These are phyloP conservation scores for Conus canariensis DNA, from an alignment of 2,888 invertebrate species.

Conservation along the genomic window DNA sequence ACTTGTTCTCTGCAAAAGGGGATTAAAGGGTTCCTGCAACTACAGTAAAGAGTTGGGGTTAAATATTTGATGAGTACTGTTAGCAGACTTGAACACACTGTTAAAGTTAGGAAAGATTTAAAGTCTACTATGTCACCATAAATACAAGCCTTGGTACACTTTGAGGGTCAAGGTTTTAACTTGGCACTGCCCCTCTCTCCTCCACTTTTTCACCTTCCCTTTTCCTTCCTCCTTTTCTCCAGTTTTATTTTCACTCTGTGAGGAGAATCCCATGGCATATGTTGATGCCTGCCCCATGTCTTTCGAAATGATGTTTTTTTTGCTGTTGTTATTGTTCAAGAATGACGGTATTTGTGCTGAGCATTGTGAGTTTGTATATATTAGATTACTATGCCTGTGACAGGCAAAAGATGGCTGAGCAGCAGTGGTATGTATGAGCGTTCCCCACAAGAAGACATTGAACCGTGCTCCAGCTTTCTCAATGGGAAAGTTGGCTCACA, in stretches of 20 bases:
- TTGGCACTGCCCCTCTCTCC: background rate
- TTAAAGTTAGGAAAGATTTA: background rate
- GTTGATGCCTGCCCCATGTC: background rate
- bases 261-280: background rate
- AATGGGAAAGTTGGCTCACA: background rate
- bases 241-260: background rate
- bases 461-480: background rate
- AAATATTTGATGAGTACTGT: background rate
- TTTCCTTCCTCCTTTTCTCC: too few relatives aligned
- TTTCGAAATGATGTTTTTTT: background rate
- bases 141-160: too few relatives aligned
- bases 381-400: background rate
- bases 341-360: background rate
- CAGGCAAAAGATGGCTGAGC: background rate
- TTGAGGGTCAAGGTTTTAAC: background rate
- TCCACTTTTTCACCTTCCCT: background rate
- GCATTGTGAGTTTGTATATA: background rate
- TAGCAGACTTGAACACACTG: background rate
- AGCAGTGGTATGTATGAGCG: background rate
- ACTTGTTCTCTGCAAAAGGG: too few relatives aligned
- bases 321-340: background rate
- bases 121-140: too few relatives aligned
- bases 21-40: too few relatives aligned
- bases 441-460: background rate
- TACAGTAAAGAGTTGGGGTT: background rate